Evolutionary conservation across 2,113 vertebrate species (phyloP).

Genomic region (Ursus arctos): DNA sequence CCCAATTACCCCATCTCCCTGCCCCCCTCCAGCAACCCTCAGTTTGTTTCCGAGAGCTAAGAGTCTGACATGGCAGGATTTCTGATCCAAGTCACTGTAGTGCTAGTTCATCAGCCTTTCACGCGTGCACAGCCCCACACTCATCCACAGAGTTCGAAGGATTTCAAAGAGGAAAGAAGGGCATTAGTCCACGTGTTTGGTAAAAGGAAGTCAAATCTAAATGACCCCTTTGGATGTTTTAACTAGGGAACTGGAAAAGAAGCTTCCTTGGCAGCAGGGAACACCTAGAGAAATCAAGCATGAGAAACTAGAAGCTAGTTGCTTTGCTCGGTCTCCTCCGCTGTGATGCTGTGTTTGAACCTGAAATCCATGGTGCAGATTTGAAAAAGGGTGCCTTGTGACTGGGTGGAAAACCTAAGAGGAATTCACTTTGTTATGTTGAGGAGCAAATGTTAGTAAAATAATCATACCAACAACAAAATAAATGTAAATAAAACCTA

Average conservation of each 20-base stretch:
- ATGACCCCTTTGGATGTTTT: background rate
- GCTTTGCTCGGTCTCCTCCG: background rate
- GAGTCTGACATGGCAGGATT: background rate
- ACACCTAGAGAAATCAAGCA: background rate
- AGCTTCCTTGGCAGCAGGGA: background rate
- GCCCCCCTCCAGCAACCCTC: background rate
- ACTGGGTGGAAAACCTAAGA: background rate
- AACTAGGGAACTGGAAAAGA: background rate
- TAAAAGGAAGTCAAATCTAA: background rate
- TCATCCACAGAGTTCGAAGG: background rate
- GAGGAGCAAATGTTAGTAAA: background rate
- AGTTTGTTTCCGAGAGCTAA: background rate
- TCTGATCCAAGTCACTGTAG: background rate
- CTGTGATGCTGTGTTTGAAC: background rate
- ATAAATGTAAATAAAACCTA: background rate
- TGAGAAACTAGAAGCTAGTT: background rate
- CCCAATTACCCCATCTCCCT: too few relatives aligned
- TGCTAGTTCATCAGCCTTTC: background rate
- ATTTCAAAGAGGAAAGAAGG: background rate
- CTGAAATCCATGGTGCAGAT: background rate
- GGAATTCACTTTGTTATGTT: background rate
- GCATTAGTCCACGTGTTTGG: background rate
- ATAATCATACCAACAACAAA: background rate
- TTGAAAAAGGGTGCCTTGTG: background rate
- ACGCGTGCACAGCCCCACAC: background rate